phyloP scores from a whole-genome alignment of 2,888 invertebrate genomes.

The Lepeophtheirus nordmannii region DNA sequence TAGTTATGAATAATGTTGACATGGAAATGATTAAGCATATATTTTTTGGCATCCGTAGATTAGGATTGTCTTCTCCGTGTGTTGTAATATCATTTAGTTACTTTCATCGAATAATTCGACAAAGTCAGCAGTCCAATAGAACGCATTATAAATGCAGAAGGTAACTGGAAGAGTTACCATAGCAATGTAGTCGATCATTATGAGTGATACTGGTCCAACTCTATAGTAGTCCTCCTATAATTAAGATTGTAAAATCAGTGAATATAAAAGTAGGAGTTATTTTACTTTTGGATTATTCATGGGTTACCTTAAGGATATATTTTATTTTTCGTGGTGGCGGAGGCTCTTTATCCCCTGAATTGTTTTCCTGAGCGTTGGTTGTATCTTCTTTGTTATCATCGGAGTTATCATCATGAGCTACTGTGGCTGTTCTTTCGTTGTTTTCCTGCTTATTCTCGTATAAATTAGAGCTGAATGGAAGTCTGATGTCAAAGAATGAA shows the following conservation, averaged over 20 bases:
- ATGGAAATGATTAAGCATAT: slow-evolving; percentile 3
- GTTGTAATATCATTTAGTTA: neutral
- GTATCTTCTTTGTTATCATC: neutral
- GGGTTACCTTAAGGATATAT: neutral
- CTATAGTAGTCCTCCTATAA: neutral
- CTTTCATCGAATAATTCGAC: too few relatives aligned
- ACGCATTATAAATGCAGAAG: neutral
- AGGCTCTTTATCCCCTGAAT: too few relatives aligned
- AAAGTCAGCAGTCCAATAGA: neutral
- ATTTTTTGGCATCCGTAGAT: slow-evolving; percentile 1
- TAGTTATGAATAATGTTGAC: slow-evolving; percentile 3
- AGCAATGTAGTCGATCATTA: neutral
- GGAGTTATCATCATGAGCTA: neutral
- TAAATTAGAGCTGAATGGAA: neutral
- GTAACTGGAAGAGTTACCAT: neutral
- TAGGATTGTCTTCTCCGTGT: neutral
- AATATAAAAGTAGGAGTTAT: neutral
- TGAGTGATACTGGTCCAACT: neutral
- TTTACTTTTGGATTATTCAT: neutral
- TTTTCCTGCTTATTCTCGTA: neutral
- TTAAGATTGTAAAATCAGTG: neutral
- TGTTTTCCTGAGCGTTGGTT: too few relatives aligned
- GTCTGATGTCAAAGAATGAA: neutral
- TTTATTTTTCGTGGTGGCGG: too few relatives aligned
- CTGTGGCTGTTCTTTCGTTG: neutral